These are phyloP conservation scores for Erebia ligea DNA, from an alignment of 2,888 invertebrate species.

Conservation along the genomic window DNA sequence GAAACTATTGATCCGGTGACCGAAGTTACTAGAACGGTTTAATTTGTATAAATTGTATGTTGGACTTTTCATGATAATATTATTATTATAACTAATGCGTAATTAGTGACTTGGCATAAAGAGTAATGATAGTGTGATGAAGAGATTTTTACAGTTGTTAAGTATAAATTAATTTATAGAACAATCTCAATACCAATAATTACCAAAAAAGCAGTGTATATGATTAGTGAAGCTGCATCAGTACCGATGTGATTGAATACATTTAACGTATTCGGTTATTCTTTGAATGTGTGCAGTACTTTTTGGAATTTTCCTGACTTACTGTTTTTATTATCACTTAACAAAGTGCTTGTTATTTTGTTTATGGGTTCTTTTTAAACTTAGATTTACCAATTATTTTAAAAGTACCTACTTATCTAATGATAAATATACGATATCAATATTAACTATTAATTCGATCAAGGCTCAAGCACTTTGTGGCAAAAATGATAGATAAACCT, in stretches of 20 bases:
- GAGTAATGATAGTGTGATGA: conserved; percentile 81
- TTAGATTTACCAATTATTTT: conserved; percentile 20
- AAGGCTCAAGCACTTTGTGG: conserved; percentile 57
- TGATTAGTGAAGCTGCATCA: conserved; percentile 74
- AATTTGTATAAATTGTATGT: conserved; percentile 84
- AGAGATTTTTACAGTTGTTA: conserved; percentile 84
- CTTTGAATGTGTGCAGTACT: conserved; percentile 26
- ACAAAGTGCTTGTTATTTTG: conserved; percentile 34
- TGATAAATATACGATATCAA: conserved; percentile 24
- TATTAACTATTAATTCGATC: conserved; percentile 24
- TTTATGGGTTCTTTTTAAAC: conserved; percentile 16
- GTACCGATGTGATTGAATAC: conserved; percentile 72
- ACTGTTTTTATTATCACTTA: conserved; percentile 15
- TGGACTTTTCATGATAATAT: conserved; percentile 80
- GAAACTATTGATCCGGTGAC: conserved; percentile 66
- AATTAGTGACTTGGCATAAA: conserved; percentile 81
- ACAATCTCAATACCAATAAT: conserved; percentile 83
- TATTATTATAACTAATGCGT: conserved; percentile 81
- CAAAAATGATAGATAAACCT: conserved; percentile 50
- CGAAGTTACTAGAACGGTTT: conserved; percentile 79
- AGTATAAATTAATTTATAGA: conserved; percentile 84
- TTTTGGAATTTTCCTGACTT: conserved; percentile 16
- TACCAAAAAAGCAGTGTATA: conserved; percentile 82
- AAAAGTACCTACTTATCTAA: conserved; percentile 19
- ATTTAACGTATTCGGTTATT: conserved; percentile 34